Evolutionary conservation across 1,140 invertebrate genomes (phyloP), one percentile per base, ranked within the genome.

Genomic region (Zaprionus africanus): DNA sequence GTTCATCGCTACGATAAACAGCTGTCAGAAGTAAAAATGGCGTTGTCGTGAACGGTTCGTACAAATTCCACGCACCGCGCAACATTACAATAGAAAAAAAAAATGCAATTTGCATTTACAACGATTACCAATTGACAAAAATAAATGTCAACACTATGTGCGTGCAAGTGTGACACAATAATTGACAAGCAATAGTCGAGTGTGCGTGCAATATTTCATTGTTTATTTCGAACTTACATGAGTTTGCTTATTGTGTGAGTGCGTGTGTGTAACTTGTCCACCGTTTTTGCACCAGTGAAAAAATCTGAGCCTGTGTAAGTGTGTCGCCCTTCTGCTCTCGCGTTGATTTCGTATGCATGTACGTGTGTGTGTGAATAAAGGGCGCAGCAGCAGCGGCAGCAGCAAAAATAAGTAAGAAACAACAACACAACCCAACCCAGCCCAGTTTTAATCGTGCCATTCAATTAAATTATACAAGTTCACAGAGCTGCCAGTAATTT

Each of bases 371-470:
- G 58, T 69, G 68, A 74, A 69, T 79, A 71, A 90, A 90, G 84
- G 84, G 85, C 81, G 84, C 85, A 87, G 85, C 84, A 84, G 76
- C 79, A 88, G 69, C 77, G 62, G 57, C 43, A 61, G 41, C 61
- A 60, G 51, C 31, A 46, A 67, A 70, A 80, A 75, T 56, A 70
- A 57, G 34, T 58, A 56, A 49, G 17, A 38, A 38, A 73, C 49
- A 22, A 68, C 73, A 71, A 70, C 51, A 38, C 51, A 58, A 53
- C 54, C 36, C 70, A 71, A 67, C 51, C 36, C 51, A 54, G 54
- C 58, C 49, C 41, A 62, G 79, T 59, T 81, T 43, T 63, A 77
- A 53, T 38, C 34, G 58, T 59, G 67, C 13, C 15, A 69, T 57
- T 61, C 38, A 81, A 84, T 81, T 76, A 69, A 88, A 79, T 88